These are phyloP conservation scores for Ceratoteleas bidentatus DNA, from an alignment of 1,140 invertebrate genomes.

Conservation along the genomic window DNA sequence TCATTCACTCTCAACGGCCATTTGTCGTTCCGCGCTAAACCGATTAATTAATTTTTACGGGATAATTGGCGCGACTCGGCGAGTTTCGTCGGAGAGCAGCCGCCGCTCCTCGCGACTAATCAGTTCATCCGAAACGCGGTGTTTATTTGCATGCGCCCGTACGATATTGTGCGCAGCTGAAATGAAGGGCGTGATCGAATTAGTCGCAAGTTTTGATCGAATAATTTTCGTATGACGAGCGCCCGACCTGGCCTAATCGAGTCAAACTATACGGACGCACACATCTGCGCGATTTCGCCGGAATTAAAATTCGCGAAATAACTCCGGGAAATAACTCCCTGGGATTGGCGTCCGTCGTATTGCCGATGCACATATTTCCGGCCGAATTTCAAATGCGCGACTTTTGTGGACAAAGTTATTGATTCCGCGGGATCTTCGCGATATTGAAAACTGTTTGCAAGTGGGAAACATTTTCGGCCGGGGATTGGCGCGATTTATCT, in stretches of 20 bases:
- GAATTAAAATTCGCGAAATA: too few relatives aligned
- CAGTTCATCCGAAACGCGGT: constrained; percentile 9
- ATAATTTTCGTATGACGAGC: constrained; percentile 36
- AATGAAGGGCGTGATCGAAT: constrained; percentile 43
- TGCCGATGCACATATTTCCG: constrained; percentile 40
- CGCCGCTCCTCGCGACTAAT: constrained; percentile 3
- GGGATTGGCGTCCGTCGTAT: too few relatives aligned
- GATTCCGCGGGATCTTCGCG: constrained; percentile 7
- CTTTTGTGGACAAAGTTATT: constrained; percentile 43
- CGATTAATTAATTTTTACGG: neutral
- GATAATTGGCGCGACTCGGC: neutral
- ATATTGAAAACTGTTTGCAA: constrained; percentile 7
- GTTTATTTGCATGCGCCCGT: constrained; percentile 12
- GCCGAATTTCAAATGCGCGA: constrained; percentile 27
- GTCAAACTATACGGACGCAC: constrained; percentile 1
- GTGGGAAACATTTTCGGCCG: too few relatives aligned
- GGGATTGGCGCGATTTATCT: too few relatives aligned
- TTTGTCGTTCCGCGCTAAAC: neutral
- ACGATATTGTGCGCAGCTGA: constrained; percentile 29
- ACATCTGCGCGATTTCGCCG: too few relatives aligned
- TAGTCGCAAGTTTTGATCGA: constrained; percentile 46
- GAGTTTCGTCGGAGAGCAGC: neutral
- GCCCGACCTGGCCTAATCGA: constrained; percentile 14
- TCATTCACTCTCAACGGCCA: neutral
- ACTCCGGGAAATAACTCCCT: constrained; percentile 8